Base-by-base conservation (phyloP, 2,113 vertebrate species). In the Callochromis pleurospilus region DNA sequence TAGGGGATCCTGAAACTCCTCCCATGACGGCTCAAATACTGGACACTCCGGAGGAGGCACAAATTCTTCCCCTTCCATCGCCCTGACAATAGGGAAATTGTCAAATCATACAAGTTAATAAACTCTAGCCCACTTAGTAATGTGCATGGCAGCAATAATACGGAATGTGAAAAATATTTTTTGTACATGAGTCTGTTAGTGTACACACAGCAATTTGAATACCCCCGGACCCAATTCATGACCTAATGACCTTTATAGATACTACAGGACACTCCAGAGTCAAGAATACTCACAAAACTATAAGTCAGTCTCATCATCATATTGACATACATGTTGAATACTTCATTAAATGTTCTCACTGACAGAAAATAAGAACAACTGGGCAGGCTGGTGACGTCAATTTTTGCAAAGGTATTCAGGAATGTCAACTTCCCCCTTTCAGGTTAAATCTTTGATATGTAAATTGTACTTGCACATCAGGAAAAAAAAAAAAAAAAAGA, bases 21-120 rank as follows among this genome's bases (percentile, higher is more conserved):
- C 98, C 98, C 98, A 99, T 95, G 97, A 97, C 3, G 98, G 98
- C 94, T 99, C 98, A 24, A 99, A 99, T 2, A 99, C 98, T 5
- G 98, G 98, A 95, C 98, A 99, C 95, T 99, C 98, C 14, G 98
- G 98, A 2, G 98, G 98, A 36, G 98, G 98, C 79, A 98, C 96
- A 94, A 99, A 99, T 95, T 99, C 98, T 88, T 97, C 96, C 70
- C 85, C 95, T 88, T 97, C 96, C 96, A 97, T 97, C 84, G 90
- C 95, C 95, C 95, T 96, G 84, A 83, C 21, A 91, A 88, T 31
- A 90, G 83, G 38, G 56, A 88, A 36, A 79, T 9, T 1, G 4
- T 79, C 84, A 86, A 84, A 11, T 7, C 11, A 91, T 88, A 58
- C 24, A 62, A 80, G 40, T 81, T 58, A n/a, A 55, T 36, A 6